Percentiles rank a stretch among this genome's conserved stretches.
Evolutionary conservation across 2,888 invertebrate species (phyloP).

Genomic region (Phania funesta): DNA sequence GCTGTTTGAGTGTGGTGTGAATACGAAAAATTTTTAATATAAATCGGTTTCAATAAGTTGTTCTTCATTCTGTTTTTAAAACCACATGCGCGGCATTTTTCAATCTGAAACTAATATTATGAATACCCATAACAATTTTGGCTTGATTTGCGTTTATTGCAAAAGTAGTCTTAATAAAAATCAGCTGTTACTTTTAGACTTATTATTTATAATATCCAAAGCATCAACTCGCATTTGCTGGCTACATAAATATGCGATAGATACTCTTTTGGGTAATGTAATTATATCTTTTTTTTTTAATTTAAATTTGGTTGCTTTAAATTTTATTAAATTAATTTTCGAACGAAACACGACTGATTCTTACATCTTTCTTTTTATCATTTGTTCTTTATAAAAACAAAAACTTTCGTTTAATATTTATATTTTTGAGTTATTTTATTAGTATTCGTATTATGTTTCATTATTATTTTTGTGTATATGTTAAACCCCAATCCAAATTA

Average conservation of each 20-base stretch:
- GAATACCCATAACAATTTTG: constrained; percentile 36
- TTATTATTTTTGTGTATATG: constrained; percentile 11
- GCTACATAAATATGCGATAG: constrained; percentile 75
- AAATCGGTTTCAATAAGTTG: too few species aligned
- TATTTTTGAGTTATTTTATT: constrained; percentile 61
- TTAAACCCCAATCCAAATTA: background rate
- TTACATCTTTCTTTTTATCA: background rate
- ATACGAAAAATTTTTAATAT: background rate
- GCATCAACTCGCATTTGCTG: constrained; percentile 74
- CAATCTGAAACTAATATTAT: background rate
- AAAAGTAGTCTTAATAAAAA: constrained; percentile 34
- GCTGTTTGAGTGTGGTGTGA: constrained; percentile 18
- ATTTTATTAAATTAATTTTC: constrained; percentile 17
- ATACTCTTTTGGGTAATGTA: constrained; percentile 21
- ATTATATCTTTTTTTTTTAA: background rate
- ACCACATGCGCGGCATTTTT: constrained; percentile 35
- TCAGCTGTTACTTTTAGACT: constrained; percentile 5
- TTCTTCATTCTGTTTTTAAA: too few species aligned
- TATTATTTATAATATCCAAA: background rate
- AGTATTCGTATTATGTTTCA: constrained; percentile 29
- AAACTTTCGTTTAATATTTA: constrained; percentile 33
- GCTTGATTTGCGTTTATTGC: constrained; percentile 47
- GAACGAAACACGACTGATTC: constrained; percentile 23
- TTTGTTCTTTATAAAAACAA: constrained; percentile 4
- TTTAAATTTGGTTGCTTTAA: constrained; percentile 41